phyloP scores from a whole-genome alignment of 2,113 vertebrate species.

The Silurus asotus region DNA sequence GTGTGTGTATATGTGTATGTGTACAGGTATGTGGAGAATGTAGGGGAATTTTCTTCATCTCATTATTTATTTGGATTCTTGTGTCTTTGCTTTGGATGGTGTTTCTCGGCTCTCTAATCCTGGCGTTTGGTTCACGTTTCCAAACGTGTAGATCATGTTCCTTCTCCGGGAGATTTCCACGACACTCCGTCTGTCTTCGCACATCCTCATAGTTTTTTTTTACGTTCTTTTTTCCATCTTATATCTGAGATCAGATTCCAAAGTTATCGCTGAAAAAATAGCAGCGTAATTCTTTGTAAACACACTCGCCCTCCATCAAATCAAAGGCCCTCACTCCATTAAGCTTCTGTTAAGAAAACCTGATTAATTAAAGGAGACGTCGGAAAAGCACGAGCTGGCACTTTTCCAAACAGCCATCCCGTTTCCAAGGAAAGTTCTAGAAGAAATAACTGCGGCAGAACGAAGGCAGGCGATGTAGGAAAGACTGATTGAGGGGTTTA shows the following conservation, averaged over 20 bases:
- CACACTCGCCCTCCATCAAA: slow-evolving; percentile 57
- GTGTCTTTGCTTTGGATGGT: slow-evolving; percentile 52
- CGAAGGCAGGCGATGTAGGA: slow-evolving; percentile 45
- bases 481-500: slow-evolving; percentile 35
- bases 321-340: slow-evolving; percentile 52
- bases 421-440: slow-evolving; percentile 64
- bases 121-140: slow-evolving; percentile 38
- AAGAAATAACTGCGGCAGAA: slow-evolving; percentile 61
- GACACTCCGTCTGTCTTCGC: slow-evolving; percentile 30
- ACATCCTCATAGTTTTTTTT: slow-evolving; percentile 44
- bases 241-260: slow-evolving; percentile 58
- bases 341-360: slow-evolving; percentile 65
- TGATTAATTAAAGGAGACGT: slow-evolving; percentile 69
- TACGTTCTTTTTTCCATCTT: slow-evolving; percentile 16
- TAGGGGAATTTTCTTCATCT: slow-evolving; percentile 43
- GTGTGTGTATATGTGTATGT: slow-evolving; percentile 25
- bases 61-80: slow-evolving; percentile 52
- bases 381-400: slow-evolving; percentile 60
- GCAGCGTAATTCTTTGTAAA: slow-evolving; percentile 59
- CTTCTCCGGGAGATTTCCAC: slow-evolving; percentile 38
- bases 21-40: slow-evolving; percentile 46
- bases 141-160: slow-evolving; percentile 46
- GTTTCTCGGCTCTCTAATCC: slow-evolving; percentile 45
- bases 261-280: slow-evolving; percentile 61
- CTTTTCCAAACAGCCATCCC: slow-evolving; percentile 45